Conservation (phyloP, 1,140 invertebrate genomes). For the Apis laboriosa region DNA sequence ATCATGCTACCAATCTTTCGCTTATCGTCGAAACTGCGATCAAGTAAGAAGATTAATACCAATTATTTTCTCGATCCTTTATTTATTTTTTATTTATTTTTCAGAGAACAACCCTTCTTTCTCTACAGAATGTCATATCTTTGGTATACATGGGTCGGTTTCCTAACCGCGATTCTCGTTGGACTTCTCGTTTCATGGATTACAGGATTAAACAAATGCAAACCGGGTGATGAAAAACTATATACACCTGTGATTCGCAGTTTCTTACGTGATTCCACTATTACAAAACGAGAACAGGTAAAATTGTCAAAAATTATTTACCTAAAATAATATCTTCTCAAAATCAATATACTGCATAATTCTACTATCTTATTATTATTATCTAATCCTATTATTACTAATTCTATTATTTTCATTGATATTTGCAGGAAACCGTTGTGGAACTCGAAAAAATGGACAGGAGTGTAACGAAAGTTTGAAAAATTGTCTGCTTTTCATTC, state of each 20-base stretch:
- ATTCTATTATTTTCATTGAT: too few species aligned
- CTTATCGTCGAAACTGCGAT: slow-evolving; percentile 59
- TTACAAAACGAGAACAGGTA: background rate
- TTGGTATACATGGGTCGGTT: slow-evolving; percentile 86
- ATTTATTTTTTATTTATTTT: slow-evolving; percentile 17
- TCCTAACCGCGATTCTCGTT: slow-evolving; percentile 84
- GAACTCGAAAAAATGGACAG: slow-evolving; percentile 47
- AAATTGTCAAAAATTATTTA: background rate
- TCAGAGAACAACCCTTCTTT: slow-evolving; percentile 80
- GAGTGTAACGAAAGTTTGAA: too few species aligned
- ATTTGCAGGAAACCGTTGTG: slow-evolving; percentile 42
- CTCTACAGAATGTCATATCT: slow-evolving; percentile 85
- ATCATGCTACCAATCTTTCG: slow-evolving; percentile 62
- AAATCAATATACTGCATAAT: background rate
- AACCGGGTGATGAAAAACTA: slow-evolving; percentile 69
- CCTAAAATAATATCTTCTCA: background rate
- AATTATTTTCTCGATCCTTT: background rate
- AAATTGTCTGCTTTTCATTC: background rate
- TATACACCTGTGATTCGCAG: slow-evolving; percentile 75
- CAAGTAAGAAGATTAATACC: slow-evolving; percentile 53
- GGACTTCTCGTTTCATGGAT: slow-evolving; percentile 87
- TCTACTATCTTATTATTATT: too few species aligned
- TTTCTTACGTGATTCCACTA: slow-evolving; percentile 44
- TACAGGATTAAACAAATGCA: slow-evolving; percentile 82
- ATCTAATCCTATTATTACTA: too few species aligned